Conservation (phyloP, 2,888 invertebrate species). For the Sussaba pulchella region DNA sequence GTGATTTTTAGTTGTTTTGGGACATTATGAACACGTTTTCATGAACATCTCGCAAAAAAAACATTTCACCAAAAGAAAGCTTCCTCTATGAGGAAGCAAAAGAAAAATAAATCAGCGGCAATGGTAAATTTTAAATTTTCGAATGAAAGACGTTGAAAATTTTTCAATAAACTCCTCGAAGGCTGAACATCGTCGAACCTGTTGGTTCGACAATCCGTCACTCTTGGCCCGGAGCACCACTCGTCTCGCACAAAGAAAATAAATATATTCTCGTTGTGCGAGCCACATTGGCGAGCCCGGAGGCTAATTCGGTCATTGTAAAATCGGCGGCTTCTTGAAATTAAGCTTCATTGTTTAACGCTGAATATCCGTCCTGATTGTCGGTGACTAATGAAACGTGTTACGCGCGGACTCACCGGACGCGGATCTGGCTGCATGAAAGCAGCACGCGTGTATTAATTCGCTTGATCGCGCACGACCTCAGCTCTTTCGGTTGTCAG, state of each 20-base stretch:
- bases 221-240: not conserved
- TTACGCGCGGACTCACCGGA: not conserved
- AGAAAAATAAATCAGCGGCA: too few species aligned
- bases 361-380: conserved; percentile 78
- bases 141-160: not conserved
- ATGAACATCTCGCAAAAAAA: too few species aligned
- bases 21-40: too few species aligned
- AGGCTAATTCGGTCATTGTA: conserved; percentile 61
- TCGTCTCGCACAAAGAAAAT: not conserved
- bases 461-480: conserved; percentile 25
- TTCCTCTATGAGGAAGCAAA: too few species aligned
- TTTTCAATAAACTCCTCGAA: not conserved
- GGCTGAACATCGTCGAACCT: not conserved
- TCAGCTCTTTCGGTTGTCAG: conserved; percentile 50
- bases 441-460: conserved; percentile 11
- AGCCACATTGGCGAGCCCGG: conserved; percentile 25
- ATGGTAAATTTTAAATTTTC: too few species aligned
- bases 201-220: conserved; percentile 1
- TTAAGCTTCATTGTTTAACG: conserved; percentile 79
- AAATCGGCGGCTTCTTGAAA: conserved; percentile 75
- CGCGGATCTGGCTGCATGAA: not conserved
- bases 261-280: not conserved
- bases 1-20: too few species aligned
- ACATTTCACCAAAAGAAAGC: too few species aligned
- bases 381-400: conserved; percentile 78